Evolutionary conservation across 2,113 vertebrate genomes (phyloP).

Genomic region (Callaeas wilsoni): DNA sequence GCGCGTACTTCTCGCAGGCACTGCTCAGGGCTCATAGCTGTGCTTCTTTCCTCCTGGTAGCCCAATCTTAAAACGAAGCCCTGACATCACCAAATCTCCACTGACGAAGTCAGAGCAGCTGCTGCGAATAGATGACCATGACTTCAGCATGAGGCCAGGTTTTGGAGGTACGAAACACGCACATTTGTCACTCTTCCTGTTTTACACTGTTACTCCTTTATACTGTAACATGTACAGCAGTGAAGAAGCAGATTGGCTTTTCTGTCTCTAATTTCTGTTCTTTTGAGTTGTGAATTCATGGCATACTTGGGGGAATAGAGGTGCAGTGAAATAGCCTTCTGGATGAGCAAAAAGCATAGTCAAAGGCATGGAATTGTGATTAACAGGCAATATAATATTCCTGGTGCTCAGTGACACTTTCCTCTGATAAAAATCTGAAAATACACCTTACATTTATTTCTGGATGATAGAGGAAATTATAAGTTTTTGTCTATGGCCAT

Average conservation of each 20-base stretch:
- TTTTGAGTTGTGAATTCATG: not conserved
- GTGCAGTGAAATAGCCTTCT: not conserved
- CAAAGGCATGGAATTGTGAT: not conserved
- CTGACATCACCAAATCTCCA: slow-evolving; percentile 94
- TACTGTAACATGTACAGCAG: not conserved
- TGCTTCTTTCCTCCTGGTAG: slow-evolving; percentile 62
- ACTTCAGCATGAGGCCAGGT: slow-evolving; percentile 97
- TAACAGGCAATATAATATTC: not conserved
- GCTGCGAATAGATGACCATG: slow-evolving; percentile 94
- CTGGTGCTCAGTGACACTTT: not conserved
- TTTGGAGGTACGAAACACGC: slow-evolving; percentile 85
- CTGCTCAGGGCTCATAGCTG: not conserved
- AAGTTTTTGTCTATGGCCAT: not conserved
- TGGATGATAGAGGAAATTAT: not conserved
- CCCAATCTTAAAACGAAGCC: slow-evolving; percentile 87
- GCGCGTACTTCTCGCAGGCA: fast-evolving
- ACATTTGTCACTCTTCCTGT: not conserved
- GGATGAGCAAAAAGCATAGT: not conserved
- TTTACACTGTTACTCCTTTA: not conserved
- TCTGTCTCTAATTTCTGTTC: not conserved
- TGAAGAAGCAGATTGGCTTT: not conserved
- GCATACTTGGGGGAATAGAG: fast-evolving
- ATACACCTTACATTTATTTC: not conserved
- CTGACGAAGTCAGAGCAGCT: slow-evolving; percentile 96
- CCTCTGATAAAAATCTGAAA: not conserved